Evolutionary conservation across 2,113 vertebrate genomes (phyloP), one percentile per base, ranked within the genome.

Genomic region (Lepisosteus oculatus): DNA sequence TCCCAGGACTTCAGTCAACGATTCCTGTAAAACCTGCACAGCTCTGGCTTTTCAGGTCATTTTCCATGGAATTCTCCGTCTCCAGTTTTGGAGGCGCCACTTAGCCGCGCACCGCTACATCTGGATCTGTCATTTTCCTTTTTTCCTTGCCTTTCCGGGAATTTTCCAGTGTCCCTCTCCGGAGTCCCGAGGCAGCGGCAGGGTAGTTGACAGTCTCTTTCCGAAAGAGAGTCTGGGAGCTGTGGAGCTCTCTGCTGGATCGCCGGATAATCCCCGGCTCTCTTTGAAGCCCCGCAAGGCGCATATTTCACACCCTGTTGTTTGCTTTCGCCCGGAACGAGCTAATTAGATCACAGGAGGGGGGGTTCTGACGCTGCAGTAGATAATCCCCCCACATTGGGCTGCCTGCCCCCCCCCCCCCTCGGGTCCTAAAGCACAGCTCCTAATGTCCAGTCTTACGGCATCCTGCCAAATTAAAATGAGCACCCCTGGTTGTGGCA

Each of bases 281-380:
- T 47, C 17, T 67, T 43, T 56, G n/a, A 68, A 64, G 5, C 64
- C 57, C 51, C 8, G 54, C 55, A 59, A 11, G 57, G 3, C 4
- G n/a, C 43, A 54, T 55, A 66, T 14, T 68, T 51, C 51, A 41
- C 15, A 43, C 29, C 15, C 70, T 42, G 17, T 43, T 76, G 64
- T 64, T 68, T n/a, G 6, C 65, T 29, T 74, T 57, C 2, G 4
- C 9, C 63, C 8, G 29, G 42, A 72, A 67, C 43, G 56, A 74
- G 62, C 55, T 63, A 42, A 65, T 65, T 51, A 43, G 7, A 61
- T 65, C 42, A 15, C 63, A 51, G 72, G 68, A 64, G 47, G 47
- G 61, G 17, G 61, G 15, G 8, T 64, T 54, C 29, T 29, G 29
- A 29, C 29, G 29, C 29, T 29, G 29, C 29, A 29, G 29, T 29